Evolutionary conservation across 2,113 vertebrate species (phyloP).

Genomic region (Tenebrosternarchus preto): DNA sequence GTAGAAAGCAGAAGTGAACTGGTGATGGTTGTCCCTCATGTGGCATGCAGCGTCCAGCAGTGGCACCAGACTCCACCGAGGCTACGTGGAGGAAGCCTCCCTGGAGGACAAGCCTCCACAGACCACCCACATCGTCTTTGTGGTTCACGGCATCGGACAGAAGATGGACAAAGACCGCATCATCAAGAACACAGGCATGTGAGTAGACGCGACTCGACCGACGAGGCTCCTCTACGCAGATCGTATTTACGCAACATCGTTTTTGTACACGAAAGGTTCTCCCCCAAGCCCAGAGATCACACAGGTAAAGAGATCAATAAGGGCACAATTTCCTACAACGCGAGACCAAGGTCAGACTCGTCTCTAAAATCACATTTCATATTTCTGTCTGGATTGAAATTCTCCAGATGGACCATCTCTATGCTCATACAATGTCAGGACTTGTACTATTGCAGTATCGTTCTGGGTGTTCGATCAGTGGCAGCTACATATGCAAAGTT

Average conservation of each 20-base stretch:
- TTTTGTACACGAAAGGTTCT: not conserved
- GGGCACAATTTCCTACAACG: too few relatives aligned
- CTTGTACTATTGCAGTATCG: not conserved
- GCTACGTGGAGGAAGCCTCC: constrained; percentile 94
- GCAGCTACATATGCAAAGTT: not conserved
- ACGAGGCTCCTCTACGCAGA: not conserved
- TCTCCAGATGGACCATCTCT: not conserved
- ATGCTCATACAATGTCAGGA: not conserved
- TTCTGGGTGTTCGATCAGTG: not conserved
- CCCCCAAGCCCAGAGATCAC: too few relatives aligned
- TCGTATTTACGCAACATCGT: not conserved
- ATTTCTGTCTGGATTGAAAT: not conserved
- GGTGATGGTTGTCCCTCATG: not conserved
- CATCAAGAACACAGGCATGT: constrained; percentile 98
- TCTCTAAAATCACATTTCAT: too few relatives aligned
- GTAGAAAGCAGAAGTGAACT: too few relatives aligned
- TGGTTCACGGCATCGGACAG: constrained; percentile 98
- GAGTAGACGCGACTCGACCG: constrained; percentile 64
- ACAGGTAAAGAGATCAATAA: too few relatives aligned
- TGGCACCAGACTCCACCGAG: constrained; percentile 93
- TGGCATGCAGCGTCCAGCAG: constrained; percentile 89
- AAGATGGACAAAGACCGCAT: constrained; percentile 99
- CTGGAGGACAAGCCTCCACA: constrained; percentile 92
- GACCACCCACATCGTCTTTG: constrained; percentile 94
- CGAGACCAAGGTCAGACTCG: too few relatives aligned